These are phyloP conservation scores for Cyprinella venusta DNA, from an alignment of 2,797 vertebrate genomes.

Conservation along the genomic window DNA sequence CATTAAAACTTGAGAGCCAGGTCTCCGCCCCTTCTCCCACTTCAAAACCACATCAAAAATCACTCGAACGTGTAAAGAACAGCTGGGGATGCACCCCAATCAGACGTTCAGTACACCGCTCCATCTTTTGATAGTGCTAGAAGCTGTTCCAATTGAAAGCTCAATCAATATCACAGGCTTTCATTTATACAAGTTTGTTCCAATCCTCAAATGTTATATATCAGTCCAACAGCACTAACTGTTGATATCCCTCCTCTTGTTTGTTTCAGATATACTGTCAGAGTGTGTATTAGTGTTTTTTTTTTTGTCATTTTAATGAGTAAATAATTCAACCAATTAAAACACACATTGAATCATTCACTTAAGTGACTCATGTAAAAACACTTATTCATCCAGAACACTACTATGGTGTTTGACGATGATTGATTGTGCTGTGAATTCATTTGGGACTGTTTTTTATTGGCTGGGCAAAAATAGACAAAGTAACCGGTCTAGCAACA, in stretches of 20 bases:
- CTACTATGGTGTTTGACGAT: neutral
- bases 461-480: neutral
- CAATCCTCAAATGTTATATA: neutral
- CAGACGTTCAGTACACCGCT: neutral
- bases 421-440: neutral
- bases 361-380: neutral
- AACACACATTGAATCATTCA: neutral
- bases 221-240: neutral
- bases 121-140: constrained; percentile 2
- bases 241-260: neutral
- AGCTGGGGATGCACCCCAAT: constrained; percentile 12
- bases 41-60: constrained; percentile 44
- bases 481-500: too few relatives aligned
- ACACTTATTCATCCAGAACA: neutral
- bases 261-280: constrained; percentile 1
- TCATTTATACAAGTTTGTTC: neutral
- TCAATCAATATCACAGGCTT: neutral
- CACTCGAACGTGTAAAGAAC: constrained; percentile 17
- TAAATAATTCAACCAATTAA: neutral
- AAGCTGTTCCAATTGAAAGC: constrained; percentile 18
- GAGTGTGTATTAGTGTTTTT: neutral
- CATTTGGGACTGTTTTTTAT: neutral
- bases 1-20: constrained; percentile 37
- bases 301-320: neutral
- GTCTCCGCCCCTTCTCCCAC: neutral